These are phyloP conservation scores for Mantis religiosa DNA, from an alignment of 2,888 invertebrate genomes.

Conservation along the genomic window DNA sequence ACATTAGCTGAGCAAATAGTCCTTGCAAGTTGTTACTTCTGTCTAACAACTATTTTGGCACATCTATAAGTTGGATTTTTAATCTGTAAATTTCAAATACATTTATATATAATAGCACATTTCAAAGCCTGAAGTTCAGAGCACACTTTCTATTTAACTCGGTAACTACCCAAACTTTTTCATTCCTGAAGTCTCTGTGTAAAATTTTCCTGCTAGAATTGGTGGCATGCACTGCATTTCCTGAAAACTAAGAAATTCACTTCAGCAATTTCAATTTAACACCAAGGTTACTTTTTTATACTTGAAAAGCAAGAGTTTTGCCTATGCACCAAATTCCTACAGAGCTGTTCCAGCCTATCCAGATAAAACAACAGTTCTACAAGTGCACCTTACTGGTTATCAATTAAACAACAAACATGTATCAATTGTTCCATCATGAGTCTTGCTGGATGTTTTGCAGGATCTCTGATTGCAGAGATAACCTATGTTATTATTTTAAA, in stretches of 20 bases:
- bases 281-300: background rate
- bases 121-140: background rate
- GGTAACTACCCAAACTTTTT: background rate
- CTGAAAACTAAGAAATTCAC: background rate
- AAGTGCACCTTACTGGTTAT: background rate
- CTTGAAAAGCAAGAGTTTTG: background rate
- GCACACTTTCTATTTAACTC: background rate
- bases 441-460: background rate
- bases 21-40: background rate
- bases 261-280: background rate
- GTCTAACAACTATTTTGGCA: constrained; percentile 16
- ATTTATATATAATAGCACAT: background rate
- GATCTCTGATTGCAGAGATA: background rate
- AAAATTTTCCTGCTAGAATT: background rate
- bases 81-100: background rate
- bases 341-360: background rate
- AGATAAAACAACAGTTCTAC: background rate
- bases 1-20: background rate
- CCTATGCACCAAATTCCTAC: background rate
- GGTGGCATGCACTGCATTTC: background rate
- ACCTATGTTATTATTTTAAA: background rate
- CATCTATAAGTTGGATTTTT: constrained; percentile 9
- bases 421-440: background rate
- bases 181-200: background rate
- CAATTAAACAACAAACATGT: background rate